phyloP scores from a whole-genome alignment of 2,797 vertebrate genomes.

The Coccyzus lansbergi region DNA sequence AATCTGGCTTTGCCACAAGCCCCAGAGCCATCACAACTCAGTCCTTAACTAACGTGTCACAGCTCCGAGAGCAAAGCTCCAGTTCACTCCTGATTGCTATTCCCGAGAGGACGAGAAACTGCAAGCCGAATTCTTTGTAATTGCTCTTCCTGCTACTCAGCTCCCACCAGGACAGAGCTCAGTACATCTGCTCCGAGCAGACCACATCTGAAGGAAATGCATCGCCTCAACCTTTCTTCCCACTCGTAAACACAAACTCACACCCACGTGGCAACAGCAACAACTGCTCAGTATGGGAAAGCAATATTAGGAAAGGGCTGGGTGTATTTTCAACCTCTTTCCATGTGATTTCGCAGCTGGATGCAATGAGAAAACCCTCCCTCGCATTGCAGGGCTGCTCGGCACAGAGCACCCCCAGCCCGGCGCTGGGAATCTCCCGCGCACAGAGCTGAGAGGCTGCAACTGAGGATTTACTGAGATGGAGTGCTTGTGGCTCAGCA shows the following conservation, averaged over 20 bases:
- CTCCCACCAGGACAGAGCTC: slow-evolving; percentile 40
- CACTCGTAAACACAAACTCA: slow-evolving; percentile 60
- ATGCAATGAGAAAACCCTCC: slow-evolving; percentile 21
- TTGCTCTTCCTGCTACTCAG: slow-evolving; percentile 28
- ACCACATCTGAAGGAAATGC: slow-evolving; percentile 59
- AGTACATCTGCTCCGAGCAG: slow-evolving; percentile 17
- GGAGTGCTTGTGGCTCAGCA: not conserved
- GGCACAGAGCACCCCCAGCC: not conserved
- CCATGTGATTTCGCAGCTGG: slow-evolving; percentile 54
- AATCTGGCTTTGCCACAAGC: not conserved
- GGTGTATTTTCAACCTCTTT: slow-evolving; percentile 65
- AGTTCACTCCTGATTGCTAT: not conserved
- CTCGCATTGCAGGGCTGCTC: not conserved
- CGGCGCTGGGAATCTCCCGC: not conserved
- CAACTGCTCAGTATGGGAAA: slow-evolving; percentile 59
- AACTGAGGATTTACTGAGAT: not conserved
- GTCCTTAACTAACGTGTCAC: not conserved
- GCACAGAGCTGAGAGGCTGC: not conserved
- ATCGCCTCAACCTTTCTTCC: slow-evolving; percentile 53
- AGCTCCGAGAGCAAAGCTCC: not conserved
- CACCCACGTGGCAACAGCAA: slow-evolving; percentile 67
- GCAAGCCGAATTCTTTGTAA: slow-evolving; percentile 30
- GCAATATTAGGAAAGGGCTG: not conserved
- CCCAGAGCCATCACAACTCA: not conserved
- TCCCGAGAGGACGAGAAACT: not conserved